Evolutionary conservation across 1,140 invertebrate genomes (phyloP).

Genomic region (Gryllus bimaculatus): DNA sequence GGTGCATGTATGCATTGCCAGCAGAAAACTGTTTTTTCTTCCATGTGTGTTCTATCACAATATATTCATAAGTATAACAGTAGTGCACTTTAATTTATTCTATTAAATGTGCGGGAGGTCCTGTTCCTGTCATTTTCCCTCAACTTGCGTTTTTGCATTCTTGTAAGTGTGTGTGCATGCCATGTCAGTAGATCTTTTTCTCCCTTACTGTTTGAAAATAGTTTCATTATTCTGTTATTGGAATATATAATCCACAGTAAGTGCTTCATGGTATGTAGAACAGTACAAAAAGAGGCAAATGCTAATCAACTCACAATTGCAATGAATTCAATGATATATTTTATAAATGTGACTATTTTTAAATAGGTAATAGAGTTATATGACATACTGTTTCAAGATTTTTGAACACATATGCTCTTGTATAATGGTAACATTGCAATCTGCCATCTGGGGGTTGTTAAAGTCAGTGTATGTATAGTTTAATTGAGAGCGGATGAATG

Average conservation of each 20-base stretch:
- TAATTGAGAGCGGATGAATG: not conserved
- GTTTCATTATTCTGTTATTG: not conserved
- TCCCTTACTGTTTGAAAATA: not conserved
- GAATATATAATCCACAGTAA: not conserved
- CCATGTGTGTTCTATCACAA: constrained; percentile 1
- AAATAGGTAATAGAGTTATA: not conserved
- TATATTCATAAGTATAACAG: not conserved
- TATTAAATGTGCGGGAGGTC: not conserved
- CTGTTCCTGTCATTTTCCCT: not conserved
- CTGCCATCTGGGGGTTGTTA: not conserved
- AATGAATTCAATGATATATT: not conserved
- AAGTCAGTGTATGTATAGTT: not conserved
- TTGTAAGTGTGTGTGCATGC: not conserved
- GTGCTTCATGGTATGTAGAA: not conserved
- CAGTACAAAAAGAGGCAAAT: not conserved
- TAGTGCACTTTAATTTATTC: not conserved
- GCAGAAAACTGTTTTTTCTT: not conserved
- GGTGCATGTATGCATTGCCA: not conserved
- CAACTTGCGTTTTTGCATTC: not conserved
- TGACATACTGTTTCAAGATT: not conserved
- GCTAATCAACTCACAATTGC: not conserved
- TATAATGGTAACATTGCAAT: not conserved
- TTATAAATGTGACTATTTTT: constrained; percentile 6
- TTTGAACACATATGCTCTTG: not conserved
- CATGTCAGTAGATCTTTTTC: not conserved